Percentiles rank a stretch among this genome's conserved stretches.
These are phyloP conservation scores for Sebastes baramenuke DNA, from an alignment of 2,797 vertebrate species.

Conservation along the genomic window DNA sequence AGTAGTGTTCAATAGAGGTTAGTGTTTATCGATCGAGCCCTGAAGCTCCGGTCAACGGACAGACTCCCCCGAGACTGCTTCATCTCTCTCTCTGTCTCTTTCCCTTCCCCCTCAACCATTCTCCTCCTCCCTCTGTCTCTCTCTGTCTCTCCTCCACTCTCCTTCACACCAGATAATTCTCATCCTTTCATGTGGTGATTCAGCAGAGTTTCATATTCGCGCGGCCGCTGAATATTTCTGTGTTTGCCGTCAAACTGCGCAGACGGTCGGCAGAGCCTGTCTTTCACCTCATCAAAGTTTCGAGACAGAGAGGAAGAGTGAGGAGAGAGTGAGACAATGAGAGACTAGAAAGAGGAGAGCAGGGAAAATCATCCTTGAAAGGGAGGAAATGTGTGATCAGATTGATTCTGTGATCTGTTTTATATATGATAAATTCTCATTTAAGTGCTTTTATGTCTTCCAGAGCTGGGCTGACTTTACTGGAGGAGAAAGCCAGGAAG, in stretches of 20 bases:
- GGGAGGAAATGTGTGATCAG: conserved; percentile 21
- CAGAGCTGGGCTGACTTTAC: conserved; percentile 84
- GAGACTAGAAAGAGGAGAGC: conserved; percentile 6
- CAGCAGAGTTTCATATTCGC: conserved; percentile 67
- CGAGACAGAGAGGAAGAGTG: conserved; percentile 61
- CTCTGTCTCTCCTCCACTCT: conserved; percentile 12
- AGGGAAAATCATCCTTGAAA: conserved; percentile 1
- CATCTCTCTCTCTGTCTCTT: conserved; percentile 66
- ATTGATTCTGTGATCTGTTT: conserved; percentile 23
- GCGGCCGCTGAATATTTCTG: conserved; percentile 76
- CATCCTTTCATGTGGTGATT: conserved; percentile 67
- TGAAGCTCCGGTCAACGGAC: conserved; percentile 84
- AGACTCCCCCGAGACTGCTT: conserved; percentile 80
- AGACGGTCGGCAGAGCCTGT: conserved; percentile 55
- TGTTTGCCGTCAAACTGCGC: conserved; percentile 74
- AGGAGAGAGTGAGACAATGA: conserved; percentile 52
- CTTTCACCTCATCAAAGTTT: conserved; percentile 65
- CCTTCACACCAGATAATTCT: conserved; percentile 51
- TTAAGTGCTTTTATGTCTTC: conserved; percentile 42
- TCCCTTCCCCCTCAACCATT: conserved; percentile 43
- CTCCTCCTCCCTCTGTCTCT: conserved; percentile 27
- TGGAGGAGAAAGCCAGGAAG: conserved; percentile 86
- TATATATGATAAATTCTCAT: conserved; percentile 18
- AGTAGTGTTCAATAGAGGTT: conserved; percentile 86
- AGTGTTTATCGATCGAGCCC: conserved; percentile 86